A percentile compares a stretch with the other conserved stretches of the same genome.
Conservation (phyloP, 2,888 invertebrate genomes). For the Nemotelus pantherinus region DNA sequence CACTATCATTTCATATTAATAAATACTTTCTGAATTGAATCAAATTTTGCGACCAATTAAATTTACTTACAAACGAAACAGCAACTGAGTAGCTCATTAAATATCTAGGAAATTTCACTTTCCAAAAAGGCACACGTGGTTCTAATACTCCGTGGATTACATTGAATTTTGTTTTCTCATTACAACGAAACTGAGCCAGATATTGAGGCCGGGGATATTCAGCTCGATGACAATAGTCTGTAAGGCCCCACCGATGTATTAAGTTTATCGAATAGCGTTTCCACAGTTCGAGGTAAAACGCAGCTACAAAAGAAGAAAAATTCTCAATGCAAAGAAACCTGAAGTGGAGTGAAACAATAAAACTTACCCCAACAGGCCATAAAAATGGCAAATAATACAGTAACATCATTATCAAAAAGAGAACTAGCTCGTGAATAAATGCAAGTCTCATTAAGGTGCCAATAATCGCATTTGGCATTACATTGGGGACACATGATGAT, state of each 20-base stretch:
- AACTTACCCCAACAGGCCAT: slow-evolving; percentile 81
- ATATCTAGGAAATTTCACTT: slow-evolving; percentile 75
- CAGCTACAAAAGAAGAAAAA: slow-evolving; percentile 62
- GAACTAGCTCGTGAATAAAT: slow-evolving; percentile 77
- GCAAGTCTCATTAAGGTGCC: slow-evolving; percentile 77
- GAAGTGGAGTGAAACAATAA: slow-evolving; percentile 40
- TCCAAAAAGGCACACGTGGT: slow-evolving; percentile 82
- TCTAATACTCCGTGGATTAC: slow-evolving; percentile 71
- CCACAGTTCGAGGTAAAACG: slow-evolving; percentile 84
- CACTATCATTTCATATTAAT: background rate
- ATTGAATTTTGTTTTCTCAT: slow-evolving; percentile 64
- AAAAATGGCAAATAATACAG: slow-evolving; percentile 80
- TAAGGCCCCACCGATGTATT: slow-evolving; percentile 85
- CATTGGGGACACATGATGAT: slow-evolving; percentile 86
- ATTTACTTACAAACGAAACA: slow-evolving; percentile 60
- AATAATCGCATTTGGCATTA: slow-evolving; percentile 78
- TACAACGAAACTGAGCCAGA: slow-evolving; percentile 69
- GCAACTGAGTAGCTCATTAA: slow-evolving; percentile 76
- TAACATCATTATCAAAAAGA: slow-evolving; percentile 83
- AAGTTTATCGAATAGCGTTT: slow-evolving; percentile 81
- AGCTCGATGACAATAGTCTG: slow-evolving; percentile 76
- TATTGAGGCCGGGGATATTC: slow-evolving; percentile 84
- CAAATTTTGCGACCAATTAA: slow-evolving; percentile 7
- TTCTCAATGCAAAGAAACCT: background rate
- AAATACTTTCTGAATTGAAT: background rate